Evolutionary conservation across 2,888 invertebrate genomes (phyloP).

Genomic region (Agrotis puta): DNA sequence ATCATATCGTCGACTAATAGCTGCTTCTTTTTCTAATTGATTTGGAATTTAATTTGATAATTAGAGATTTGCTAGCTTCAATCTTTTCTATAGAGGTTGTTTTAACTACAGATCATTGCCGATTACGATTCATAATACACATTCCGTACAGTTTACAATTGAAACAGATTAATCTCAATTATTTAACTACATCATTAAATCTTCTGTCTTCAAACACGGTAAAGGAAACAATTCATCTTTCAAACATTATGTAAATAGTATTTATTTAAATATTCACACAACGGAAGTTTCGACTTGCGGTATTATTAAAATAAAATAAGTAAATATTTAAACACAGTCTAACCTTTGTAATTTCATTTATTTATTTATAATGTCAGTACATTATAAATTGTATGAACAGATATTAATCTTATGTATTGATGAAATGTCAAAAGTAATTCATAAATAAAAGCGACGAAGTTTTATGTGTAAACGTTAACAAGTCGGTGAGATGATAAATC

Average conservation of each 20-base stretch:
- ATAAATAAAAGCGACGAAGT: conserved; percentile 31
- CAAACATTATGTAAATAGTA: conserved; percentile 38
- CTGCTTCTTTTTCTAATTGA: too few relatives aligned
- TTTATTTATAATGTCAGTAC: conserved; percentile 8
- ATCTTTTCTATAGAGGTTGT: too few relatives aligned
- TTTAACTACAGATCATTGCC: too few relatives aligned
- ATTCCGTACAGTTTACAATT: too few relatives aligned
- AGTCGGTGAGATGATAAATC: conserved; percentile 51
- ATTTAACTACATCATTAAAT: conserved; percentile 14
- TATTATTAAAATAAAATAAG: conserved; percentile 43
- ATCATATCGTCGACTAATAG: too few relatives aligned
- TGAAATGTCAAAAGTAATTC: conserved; percentile 47
- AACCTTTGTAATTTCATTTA: conserved; percentile 30
- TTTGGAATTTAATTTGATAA: too few relatives aligned
- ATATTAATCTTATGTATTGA: conserved; percentile 48
- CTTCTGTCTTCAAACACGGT: conserved; percentile 5
- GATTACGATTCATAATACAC: too few relatives aligned
- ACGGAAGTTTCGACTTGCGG: conserved; percentile 50
- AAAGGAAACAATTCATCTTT: conserved; percentile 45
- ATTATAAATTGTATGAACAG: conserved; percentile 41
- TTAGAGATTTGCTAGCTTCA: too few relatives aligned
- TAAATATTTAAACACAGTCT: conserved; percentile 16
- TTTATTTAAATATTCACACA: conserved; percentile 20
- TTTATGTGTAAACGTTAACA: conserved; percentile 28
- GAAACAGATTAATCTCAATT: too few relatives aligned